Conservation (phyloP, 2,113 vertebrate genomes). For the Mungos mungo region DNA sequence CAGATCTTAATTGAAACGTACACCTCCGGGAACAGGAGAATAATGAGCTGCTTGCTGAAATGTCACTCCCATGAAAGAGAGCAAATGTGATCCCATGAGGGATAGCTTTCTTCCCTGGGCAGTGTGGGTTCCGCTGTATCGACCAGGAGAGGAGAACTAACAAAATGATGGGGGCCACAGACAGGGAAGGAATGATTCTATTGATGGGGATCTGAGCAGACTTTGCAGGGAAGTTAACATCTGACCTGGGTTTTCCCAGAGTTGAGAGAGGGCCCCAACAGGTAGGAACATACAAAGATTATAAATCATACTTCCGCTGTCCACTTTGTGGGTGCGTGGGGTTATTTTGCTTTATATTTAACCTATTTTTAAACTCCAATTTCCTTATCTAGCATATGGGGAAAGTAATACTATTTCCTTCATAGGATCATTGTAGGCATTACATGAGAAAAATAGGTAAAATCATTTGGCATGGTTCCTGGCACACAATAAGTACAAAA, state of each 20-base stretch:
- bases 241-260: background rate
- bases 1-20: conserved; percentile 37
- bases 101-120: background rate
- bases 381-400: conserved; percentile 41
- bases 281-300: background rate
- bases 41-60: background rate
- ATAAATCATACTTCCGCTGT: background rate
- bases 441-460: background rate
- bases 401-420: background rate
- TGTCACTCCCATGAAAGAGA: background rate
- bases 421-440: background rate
- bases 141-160: background rate
- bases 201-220: background rate
- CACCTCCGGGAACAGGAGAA: background rate
- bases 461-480: conserved; percentile 31
- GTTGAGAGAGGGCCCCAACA: background rate
- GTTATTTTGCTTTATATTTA: conserved; percentile 11
- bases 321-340: background rate
- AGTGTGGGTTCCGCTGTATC: background rate
- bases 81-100: background rate
- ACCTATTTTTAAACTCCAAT: background rate
- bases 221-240: background rate
- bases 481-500: background rate
- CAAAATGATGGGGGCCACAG: accelerated
- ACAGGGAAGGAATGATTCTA: background rate